Percentiles rank a stretch among this genome's conserved stretches.
These are phyloP conservation scores for Calyptomena viridis DNA, from an alignment of 2,113 vertebrate species.

Conservation along the genomic window DNA sequence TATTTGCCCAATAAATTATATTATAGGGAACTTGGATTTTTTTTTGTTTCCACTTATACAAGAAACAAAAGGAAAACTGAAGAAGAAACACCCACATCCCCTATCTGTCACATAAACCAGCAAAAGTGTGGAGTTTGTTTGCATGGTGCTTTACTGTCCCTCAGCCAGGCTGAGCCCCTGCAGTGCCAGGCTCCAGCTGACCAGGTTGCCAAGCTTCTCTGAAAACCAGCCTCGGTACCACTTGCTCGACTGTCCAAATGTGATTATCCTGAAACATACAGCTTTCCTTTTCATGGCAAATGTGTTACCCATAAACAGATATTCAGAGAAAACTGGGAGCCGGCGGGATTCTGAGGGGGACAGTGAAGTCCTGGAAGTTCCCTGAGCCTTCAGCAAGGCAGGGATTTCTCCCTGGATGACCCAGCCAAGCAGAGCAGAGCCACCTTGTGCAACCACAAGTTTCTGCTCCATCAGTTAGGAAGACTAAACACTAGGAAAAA, in stretches of 20 bases:
- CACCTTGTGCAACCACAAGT: not conserved
- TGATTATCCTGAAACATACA: not conserved
- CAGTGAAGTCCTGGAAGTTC: not conserved
- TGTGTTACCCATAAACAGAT: not conserved
- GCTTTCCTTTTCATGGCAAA: not conserved
- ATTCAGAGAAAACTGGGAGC: not conserved
- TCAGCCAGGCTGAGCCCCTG: not conserved
- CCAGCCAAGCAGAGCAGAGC: not conserved
- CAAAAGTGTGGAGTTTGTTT: not conserved
- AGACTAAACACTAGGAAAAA: not conserved
- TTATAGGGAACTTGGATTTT: not conserved
- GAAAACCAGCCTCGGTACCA: not conserved
- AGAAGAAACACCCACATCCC: not conserved
- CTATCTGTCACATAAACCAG: not conserved
- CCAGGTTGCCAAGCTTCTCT: not conserved
- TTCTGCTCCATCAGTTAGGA: not conserved
- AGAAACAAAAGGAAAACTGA: not conserved
- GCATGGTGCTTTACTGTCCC: not conserved
- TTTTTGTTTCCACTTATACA: not conserved
- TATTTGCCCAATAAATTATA: not conserved
- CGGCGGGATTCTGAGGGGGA: not conserved
- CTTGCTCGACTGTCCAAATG: accelerated
- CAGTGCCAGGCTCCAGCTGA: not conserved
- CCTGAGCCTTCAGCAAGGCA: not conserved
- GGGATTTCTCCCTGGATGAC: not conserved